Conservation (phyloP, 2,888 invertebrate genomes). For the Lasioglossum zephyrum region DNA sequence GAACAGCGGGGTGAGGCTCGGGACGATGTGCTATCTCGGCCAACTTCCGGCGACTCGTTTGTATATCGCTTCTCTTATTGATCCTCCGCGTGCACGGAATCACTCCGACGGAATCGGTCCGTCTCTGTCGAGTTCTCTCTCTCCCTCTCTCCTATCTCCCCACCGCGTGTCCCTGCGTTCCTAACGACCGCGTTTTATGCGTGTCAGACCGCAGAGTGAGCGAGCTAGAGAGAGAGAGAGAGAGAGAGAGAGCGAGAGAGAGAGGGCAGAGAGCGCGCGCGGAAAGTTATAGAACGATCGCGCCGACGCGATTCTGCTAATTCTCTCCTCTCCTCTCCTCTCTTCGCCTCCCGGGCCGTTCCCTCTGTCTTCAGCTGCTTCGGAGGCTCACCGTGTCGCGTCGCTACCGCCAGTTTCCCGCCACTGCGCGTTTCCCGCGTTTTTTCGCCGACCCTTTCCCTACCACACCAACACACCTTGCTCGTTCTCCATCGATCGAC, state of each 20-base stretch:
- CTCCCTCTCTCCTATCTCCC: background rate
- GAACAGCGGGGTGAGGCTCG: slow-evolving; percentile 51
- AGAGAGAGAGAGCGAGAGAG: background rate
- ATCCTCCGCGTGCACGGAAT: slow-evolving; percentile 73
- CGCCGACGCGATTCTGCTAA: slow-evolving; percentile 60
- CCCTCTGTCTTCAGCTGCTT: slow-evolving; percentile 29
- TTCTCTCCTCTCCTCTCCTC: slow-evolving; percentile 42
- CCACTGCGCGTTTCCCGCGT: slow-evolving; percentile 49
- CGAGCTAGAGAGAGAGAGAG: background rate
- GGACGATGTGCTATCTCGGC: slow-evolving; percentile 76
- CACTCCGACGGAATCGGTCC: slow-evolving; percentile 54
- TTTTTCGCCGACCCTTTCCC: slow-evolving; percentile 43
- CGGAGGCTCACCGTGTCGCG: slow-evolving; percentile 14
- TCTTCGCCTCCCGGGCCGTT: background rate
- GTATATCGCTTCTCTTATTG: slow-evolving; percentile 80
- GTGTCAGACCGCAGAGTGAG: slow-evolving; percentile 57
- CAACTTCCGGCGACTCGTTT: slow-evolving; percentile 79
- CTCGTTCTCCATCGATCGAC: slow-evolving; percentile 11
- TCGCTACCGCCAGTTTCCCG: slow-evolving; percentile 37
- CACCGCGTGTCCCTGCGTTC: slow-evolving; percentile 52
- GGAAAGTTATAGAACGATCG: slow-evolving; percentile 70
- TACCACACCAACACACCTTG: background rate
- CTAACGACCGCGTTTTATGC: slow-evolving; percentile 66
- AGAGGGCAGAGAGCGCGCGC: slow-evolving; percentile 31
- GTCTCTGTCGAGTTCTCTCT: slow-evolving; percentile 18